phyloP scores from a whole-genome alignment of 2,113 vertebrate genomes.

The Sturnira hondurensis region DNA sequence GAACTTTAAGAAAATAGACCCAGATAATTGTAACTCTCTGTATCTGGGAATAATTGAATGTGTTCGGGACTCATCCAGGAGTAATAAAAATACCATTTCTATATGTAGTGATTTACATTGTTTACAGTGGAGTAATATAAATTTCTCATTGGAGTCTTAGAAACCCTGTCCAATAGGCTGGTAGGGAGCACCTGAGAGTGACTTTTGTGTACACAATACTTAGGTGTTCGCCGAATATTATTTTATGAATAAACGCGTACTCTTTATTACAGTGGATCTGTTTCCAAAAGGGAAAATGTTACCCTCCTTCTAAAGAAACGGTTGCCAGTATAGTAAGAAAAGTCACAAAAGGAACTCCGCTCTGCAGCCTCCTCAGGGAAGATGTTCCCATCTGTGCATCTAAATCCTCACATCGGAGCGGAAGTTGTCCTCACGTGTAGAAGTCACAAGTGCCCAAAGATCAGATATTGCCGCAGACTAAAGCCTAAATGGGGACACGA shows the following conservation, averaged over 20 bases:
- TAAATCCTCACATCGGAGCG: background rate
- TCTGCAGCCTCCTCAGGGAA: background rate
- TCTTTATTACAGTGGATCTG: background rate
- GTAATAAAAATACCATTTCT: conserved; percentile 21
- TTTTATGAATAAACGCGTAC: background rate
- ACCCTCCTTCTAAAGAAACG: background rate
- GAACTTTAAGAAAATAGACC: background rate
- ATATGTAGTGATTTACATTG: background rate
- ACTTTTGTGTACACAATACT: background rate
- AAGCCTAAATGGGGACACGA: conserved; percentile 13
- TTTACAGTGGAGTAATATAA: background rate
- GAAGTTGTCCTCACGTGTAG: background rate
- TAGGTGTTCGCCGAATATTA: background rate
- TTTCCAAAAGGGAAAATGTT: background rate
- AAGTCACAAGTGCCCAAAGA: conserved; percentile 1
- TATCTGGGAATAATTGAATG: background rate
- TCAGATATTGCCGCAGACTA: conserved; percentile 15
- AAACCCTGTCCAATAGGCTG: background rate
- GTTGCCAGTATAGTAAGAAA: background rate
- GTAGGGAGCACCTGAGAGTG: background rate
- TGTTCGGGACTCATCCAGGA: background rate
- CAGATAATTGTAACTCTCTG: background rate
- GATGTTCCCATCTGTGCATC: background rate
- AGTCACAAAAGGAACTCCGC: background rate
- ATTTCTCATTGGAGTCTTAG: background rate